Percentiles rank a stretch among this genome's conserved stretches.
Evolutionary conservation across 2,113 vertebrate genomes (phyloP).

Genomic region (Cettia cetti): DNA sequence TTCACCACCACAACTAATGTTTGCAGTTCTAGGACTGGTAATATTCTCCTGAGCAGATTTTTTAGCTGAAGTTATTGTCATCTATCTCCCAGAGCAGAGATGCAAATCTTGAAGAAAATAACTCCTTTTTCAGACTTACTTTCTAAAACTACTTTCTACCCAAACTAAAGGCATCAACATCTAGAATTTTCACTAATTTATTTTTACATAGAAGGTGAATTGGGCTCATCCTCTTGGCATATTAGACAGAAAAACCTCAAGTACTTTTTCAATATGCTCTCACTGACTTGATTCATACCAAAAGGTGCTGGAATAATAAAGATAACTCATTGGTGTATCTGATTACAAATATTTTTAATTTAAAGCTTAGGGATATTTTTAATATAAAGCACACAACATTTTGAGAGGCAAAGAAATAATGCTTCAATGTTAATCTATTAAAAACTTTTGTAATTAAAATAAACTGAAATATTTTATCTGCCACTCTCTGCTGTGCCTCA

Average conservation of each 20-base stretch:
- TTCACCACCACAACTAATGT: accelerated
- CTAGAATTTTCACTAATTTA: background rate
- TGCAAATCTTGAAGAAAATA: background rate
- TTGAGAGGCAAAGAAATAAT: background rate
- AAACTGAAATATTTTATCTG: background rate
- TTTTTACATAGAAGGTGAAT: background rate
- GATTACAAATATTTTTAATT: background rate
- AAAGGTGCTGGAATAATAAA: background rate
- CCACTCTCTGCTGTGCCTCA: background rate
- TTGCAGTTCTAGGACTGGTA: background rate
- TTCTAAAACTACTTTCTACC: background rate
- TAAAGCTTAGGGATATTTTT: background rate
- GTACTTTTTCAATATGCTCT: background rate
- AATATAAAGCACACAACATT: background rate
- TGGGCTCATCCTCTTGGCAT: background rate
- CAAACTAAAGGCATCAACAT: background rate
- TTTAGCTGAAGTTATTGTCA: background rate
- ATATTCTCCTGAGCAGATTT: background rate
- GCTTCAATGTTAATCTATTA: background rate
- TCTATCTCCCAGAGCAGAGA: background rate
- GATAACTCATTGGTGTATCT: background rate
- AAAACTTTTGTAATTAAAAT: background rate
- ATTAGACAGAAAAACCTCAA: background rate
- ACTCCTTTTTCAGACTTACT: background rate
- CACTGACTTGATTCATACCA: background rate